Percentiles rank a stretch among this genome's conserved stretches.
phyloP scores from a whole-genome alignment of 1,140 invertebrate species.

The Formica selysi region DNA sequence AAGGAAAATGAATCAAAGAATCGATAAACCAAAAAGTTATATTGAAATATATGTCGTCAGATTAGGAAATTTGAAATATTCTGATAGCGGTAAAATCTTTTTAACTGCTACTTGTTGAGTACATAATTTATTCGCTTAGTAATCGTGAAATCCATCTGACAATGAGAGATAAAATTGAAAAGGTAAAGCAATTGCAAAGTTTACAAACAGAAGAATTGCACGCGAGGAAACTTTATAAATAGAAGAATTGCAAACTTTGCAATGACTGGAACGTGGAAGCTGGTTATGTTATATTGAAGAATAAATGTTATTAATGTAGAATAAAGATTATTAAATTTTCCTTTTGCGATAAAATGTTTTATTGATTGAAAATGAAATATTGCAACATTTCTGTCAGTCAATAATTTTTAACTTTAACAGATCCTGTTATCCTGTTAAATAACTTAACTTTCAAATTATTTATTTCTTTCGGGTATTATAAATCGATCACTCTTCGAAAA shows the following conservation, averaged over 20 bases:
- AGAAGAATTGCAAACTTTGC: background rate
- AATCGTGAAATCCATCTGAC: background rate
- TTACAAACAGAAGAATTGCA: background rate
- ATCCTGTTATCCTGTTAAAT: background rate
- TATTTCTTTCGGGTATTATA: conserved; percentile 11
- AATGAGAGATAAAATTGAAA: background rate
- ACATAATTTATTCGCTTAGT: background rate
- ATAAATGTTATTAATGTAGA: background rate
- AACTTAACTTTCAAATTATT: conserved; percentile 32
- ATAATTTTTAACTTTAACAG: background rate
- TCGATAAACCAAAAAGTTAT: background rate
- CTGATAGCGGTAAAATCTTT: background rate
- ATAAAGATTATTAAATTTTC: background rate
- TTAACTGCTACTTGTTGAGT: background rate
- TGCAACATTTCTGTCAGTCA: background rate
- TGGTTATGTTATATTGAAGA: background rate
- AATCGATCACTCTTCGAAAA: conserved; percentile 22
- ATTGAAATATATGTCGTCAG: background rate
- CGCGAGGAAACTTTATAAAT: background rate
- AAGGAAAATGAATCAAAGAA: background rate
- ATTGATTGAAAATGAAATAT: background rate
- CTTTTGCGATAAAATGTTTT: background rate
- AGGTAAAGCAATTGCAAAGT: background rate
- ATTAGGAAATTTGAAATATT: background rate
- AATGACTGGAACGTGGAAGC: background rate